These are phyloP conservation scores for Ephestia elutella DNA, from an alignment of 1,140 invertebrate species.

Conservation along the genomic window DNA sequence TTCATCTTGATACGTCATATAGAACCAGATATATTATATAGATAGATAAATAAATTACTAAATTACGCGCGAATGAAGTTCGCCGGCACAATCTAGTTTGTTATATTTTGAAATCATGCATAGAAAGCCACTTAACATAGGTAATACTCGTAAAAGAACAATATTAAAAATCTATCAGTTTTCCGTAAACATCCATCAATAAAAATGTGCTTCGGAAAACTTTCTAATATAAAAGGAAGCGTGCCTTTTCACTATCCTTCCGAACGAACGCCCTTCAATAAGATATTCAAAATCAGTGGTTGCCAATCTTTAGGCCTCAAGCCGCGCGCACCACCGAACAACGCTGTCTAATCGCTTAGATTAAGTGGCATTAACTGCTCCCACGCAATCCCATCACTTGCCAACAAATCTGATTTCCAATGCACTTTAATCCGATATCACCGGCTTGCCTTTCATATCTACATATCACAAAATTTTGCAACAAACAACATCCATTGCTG, in stretches of 20 bases:
- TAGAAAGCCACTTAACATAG: too few relatives aligned
- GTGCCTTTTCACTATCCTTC: neutral
- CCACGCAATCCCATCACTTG: slow-evolving; percentile 58
- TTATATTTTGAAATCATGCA: too few relatives aligned
- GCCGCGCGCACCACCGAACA: slow-evolving; percentile 30
- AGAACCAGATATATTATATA: too few relatives aligned
- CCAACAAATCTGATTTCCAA: slow-evolving; percentile 61
- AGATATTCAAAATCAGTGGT: slow-evolving; percentile 13
- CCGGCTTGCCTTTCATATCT: slow-evolving; percentile 25
- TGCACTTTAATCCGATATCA: slow-evolving; percentile 65
- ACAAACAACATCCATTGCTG: slow-evolving; percentile 23
- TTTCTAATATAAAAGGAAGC: neutral
- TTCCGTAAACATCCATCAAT: too few relatives aligned
- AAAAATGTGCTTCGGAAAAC: too few relatives aligned
- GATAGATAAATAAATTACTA: too few relatives aligned
- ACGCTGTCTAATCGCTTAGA: slow-evolving; percentile 46
- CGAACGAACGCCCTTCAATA: neutral
- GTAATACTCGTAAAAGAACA: too few relatives aligned
- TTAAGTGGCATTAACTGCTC: slow-evolving; percentile 56
- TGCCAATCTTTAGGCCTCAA: slow-evolving; percentile 34
- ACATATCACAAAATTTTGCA: neutral
- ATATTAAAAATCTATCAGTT: too few relatives aligned
- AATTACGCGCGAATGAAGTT: too few relatives aligned
- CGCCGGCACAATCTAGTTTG: too few relatives aligned
- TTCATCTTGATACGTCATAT: too few relatives aligned